phyloP scores from a whole-genome alignment of 2,113 vertebrate genomes.

The Ceyx melanurus region DNA sequence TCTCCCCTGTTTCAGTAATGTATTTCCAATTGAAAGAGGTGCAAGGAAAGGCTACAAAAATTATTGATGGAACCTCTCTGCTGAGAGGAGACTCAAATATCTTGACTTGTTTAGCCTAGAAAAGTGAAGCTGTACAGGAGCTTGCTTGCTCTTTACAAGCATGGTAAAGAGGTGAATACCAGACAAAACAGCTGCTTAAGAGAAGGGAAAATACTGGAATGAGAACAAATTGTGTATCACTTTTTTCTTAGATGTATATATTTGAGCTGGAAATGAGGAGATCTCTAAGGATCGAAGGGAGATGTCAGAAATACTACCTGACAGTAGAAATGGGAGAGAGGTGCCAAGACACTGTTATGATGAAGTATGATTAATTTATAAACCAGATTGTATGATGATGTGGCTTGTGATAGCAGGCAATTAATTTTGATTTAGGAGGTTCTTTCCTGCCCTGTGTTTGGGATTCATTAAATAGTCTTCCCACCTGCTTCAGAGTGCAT shows the following conservation, averaged over 20 bases:
- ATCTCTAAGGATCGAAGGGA: not conserved
- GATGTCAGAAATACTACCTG: not conserved
- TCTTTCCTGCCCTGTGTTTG: not conserved
- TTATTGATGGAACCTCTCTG: not conserved
- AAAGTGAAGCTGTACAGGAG: not conserved
- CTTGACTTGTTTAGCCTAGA: not conserved
- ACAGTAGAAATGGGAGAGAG: not conserved
- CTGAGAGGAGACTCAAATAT: not conserved
- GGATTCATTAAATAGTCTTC: not conserved
- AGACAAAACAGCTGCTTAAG: not conserved
- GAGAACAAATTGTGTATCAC: not conserved
- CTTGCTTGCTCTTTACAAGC: not conserved
- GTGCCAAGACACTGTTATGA: constrained; percentile 14
- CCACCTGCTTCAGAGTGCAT: not conserved
- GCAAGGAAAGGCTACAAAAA: not conserved
- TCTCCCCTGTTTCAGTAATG: not conserved
- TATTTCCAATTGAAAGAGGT: not conserved
- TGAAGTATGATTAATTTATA: constrained; percentile 42
- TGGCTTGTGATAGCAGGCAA: constrained; percentile 28
- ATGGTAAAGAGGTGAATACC: not conserved
- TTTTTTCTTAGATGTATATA: not conserved
- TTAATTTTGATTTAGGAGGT: constrained; percentile 48
- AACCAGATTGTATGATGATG: constrained; percentile 24
- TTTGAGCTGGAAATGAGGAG: not conserved
- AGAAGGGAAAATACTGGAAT: not conserved